A percentile compares a stretch with the other conserved stretches of the same genome.
These are phyloP conservation scores for Zaprionus davidi DNA, from an alignment of 1,140 invertebrate genomes.

Conservation along the genomic window DNA sequence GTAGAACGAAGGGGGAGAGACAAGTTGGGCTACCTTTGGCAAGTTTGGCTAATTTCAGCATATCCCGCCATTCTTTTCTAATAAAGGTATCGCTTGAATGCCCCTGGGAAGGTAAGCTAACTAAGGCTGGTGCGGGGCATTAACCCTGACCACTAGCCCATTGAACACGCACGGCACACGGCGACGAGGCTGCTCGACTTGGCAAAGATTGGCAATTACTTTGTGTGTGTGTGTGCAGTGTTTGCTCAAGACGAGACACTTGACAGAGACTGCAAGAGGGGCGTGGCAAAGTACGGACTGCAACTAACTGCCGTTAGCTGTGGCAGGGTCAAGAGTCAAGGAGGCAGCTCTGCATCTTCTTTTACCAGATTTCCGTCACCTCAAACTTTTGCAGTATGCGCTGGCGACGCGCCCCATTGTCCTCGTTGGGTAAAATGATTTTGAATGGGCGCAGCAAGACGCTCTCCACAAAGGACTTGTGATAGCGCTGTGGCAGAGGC, in stretches of 20 bases:
- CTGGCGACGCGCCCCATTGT: slow-evolving; percentile 70
- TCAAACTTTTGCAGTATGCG: slow-evolving; percentile 81
- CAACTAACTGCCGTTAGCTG: not conserved
- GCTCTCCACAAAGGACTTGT: slow-evolving; percentile 82
- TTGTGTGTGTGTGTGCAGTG: slow-evolving; percentile 26
- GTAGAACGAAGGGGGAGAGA: slow-evolving; percentile 5
- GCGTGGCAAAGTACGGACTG: not conserved
- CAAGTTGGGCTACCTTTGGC: not conserved
- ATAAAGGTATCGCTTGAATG: not conserved
- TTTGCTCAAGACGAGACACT: slow-evolving; percentile 48
- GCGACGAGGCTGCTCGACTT: slow-evolving; percentile 16
- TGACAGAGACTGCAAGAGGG: slow-evolving; percentile 7
- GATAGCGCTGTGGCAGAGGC: slow-evolving; percentile 60
- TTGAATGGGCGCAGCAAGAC: slow-evolving; percentile 77
- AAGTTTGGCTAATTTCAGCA: not conserved
- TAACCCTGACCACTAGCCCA: slow-evolving; percentile 62
- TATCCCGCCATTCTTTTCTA: not conserved
- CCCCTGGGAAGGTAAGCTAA: not conserved
- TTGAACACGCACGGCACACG: slow-evolving; percentile 68
- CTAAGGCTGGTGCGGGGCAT: slow-evolving; percentile 38
- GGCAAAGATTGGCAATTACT: slow-evolving; percentile 55
- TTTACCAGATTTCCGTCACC: slow-evolving; percentile 81
- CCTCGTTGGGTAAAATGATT: slow-evolving; percentile 75
- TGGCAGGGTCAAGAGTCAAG: not conserved
- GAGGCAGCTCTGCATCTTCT: not conserved